Evolutionary conservation across 2,888 invertebrate species (phyloP).

Genomic region (Alentia gelatinosa): DNA sequence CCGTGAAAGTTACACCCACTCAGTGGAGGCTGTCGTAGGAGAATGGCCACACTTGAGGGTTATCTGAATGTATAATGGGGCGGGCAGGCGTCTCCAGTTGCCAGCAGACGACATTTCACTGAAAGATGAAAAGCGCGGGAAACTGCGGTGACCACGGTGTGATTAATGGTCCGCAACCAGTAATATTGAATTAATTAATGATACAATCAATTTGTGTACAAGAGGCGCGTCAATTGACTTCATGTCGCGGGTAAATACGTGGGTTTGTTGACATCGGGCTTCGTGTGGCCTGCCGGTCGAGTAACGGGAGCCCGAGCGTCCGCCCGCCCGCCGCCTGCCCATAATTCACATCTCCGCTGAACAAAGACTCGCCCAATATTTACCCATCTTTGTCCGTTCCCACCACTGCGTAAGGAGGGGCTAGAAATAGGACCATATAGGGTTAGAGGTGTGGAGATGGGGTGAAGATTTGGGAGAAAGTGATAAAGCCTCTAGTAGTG

Average conservation of each 20-base stretch:
- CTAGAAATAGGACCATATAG: no score
- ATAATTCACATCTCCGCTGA: background rate
- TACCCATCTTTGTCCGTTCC: slow-evolving; percentile 2
- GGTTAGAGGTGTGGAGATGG: no score
- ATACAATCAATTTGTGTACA: slow-evolving; percentile 33
- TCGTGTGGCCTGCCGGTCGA: background rate
- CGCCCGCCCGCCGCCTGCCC: background rate
- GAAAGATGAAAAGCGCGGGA: slow-evolving; percentile 1
- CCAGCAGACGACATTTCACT: background rate
- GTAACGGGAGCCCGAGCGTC: background rate
- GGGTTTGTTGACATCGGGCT: background rate
- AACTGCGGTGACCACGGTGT: background rate
- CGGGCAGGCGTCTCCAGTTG: no score
- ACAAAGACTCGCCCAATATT: slow-evolving; percentile 26
- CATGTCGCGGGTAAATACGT: background rate
- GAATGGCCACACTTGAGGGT: no score
- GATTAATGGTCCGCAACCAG: background rate
- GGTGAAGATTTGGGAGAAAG: no score
- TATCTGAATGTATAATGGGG: no score
- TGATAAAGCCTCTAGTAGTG: no score
- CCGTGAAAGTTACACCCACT: no score
- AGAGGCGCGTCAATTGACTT: slow-evolving; percentile 32
- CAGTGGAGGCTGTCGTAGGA: no score
- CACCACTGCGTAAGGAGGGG: no score
- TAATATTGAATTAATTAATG: slow-evolving; percentile 37